Percentiles rank a stretch among this genome's conserved stretches.
Evolutionary conservation across 2,797 vertebrate genomes (phyloP).

Genomic region (Pangasius mekongensis): DNA sequence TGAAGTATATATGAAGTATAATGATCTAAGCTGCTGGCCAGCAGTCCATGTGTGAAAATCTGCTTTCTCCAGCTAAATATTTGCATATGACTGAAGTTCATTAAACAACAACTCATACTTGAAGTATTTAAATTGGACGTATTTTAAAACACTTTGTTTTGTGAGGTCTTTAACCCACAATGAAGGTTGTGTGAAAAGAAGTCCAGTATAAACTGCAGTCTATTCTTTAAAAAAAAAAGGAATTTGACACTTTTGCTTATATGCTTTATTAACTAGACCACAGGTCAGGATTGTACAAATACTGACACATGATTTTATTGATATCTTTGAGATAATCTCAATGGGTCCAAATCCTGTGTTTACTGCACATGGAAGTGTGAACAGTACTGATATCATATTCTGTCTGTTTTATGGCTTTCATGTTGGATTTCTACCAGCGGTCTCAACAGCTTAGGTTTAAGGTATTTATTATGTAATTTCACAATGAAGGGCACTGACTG

Average conservation of each 20-base stretch:
- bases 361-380: neutral
- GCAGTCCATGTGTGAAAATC: constrained; percentile 19
- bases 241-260: neutral
- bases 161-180: neutral
- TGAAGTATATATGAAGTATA: constrained; percentile 33
- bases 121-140: constrained; percentile 3
- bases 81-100: neutral
- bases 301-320: neutral
- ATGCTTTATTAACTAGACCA: neutral
- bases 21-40: constrained; percentile 25
- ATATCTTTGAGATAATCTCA: neutral
- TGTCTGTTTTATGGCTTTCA: neutral
- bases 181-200: neutral
- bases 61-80: constrained; percentile 19
- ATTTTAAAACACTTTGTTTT: constrained; percentile 19
- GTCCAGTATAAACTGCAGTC: neutral
- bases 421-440: neutral
- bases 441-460: neutral
- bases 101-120: neutral
- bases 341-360: constrained; percentile 11
- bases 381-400: neutral
- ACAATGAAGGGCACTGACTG: constrained; percentile 31
- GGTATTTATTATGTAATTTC: constrained; percentile 16
- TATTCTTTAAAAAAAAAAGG: neutral
- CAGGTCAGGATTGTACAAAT: neutral